phyloP scores from a whole-genome alignment of 2,113 vertebrate genomes.

The Typhlomys cinereus region DNA sequence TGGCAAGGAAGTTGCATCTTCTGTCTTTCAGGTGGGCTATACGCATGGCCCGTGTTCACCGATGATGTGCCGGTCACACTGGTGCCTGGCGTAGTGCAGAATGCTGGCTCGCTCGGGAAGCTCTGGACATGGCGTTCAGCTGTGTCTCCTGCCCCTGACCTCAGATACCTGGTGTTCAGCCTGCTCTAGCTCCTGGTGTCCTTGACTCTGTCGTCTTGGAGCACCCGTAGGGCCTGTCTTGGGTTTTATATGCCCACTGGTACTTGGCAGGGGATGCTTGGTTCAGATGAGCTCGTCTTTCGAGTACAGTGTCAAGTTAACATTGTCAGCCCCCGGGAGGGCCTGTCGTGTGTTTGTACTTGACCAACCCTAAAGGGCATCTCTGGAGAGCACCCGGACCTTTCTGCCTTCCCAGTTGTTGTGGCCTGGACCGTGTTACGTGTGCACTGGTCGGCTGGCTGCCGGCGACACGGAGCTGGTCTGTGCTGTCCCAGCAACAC shows the following conservation, averaged over 20 bases:
- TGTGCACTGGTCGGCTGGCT: neutral
- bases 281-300: neutral
- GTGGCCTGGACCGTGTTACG: neutral
- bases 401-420: neutral
- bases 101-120: neutral
- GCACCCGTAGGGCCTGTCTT: too few species aligned
- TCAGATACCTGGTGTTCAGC: neutral
- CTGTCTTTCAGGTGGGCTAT: neutral
- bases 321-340: neutral
- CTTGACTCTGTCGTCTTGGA: neutral
- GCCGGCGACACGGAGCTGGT: neutral
- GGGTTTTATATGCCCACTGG: neutral
- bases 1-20: neutral
- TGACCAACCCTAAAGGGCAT: neutral
- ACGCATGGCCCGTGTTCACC: neutral
- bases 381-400: neutral
- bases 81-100: rapidly evolving
- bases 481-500: neutral
- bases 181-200: rapidly evolving
- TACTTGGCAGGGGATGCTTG: neutral
- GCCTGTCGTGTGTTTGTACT: neutral
- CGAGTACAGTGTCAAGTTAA: neutral
- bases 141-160: neutral
- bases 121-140: neutral
- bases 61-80: neutral